Percentiles rank a stretch among this genome's conserved stretches.
phyloP scores from a whole-genome alignment of 2,888 invertebrate species.

The Phanerotoma sp. region DNA sequence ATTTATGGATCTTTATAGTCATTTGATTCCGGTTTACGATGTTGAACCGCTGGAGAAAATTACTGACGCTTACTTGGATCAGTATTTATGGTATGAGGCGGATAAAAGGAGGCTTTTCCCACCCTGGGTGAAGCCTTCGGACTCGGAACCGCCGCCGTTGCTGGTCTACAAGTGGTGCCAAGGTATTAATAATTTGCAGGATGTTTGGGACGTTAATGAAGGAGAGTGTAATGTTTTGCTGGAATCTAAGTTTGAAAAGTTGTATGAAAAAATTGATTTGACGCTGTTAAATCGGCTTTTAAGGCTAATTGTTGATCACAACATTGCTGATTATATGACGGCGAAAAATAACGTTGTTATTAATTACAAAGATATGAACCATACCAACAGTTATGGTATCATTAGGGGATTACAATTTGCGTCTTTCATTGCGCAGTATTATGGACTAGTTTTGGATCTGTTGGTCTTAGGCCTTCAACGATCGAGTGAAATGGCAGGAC shows the following conservation, averaged over 20 bases:
- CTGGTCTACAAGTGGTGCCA: constrained; percentile 99
- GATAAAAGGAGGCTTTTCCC: constrained; percentile 96
- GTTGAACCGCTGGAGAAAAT: constrained; percentile 99
- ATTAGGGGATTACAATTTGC: constrained; percentile 99
- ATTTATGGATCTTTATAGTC: constrained; percentile 99
- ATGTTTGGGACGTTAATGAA: constrained; percentile 98
- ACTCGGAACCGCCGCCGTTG: constrained; percentile 93
- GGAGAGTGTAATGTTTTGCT: constrained; percentile 98
- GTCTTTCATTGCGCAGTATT: constrained; percentile 98
- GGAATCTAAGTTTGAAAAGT: constrained; percentile 95
- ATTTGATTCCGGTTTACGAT: constrained; percentile 98
- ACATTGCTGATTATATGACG: constrained; percentile 99
- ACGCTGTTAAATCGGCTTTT: constrained; percentile 94
- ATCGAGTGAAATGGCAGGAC: constrained; percentile 99
- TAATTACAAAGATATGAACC: constrained; percentile 99
- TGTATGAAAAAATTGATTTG: constrained; percentile 99
- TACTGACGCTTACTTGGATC: constrained; percentile 98
- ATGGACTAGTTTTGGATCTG: constrained; percentile 94
- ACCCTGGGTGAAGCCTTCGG: constrained; percentile 99
- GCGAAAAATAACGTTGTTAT: constrained; percentile 99
- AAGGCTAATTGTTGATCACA: constrained; percentile 98
- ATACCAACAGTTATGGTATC: constrained; percentile 99
- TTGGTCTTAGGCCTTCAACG: constrained; percentile 95
- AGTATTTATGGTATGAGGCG: constrained; percentile 99
- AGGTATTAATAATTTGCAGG: constrained; percentile 95